Percentiles rank a stretch among this genome's conserved stretches.
Conservation (phyloP, 2,888 invertebrate species). For the Pristionchus entomophagus region DNA sequence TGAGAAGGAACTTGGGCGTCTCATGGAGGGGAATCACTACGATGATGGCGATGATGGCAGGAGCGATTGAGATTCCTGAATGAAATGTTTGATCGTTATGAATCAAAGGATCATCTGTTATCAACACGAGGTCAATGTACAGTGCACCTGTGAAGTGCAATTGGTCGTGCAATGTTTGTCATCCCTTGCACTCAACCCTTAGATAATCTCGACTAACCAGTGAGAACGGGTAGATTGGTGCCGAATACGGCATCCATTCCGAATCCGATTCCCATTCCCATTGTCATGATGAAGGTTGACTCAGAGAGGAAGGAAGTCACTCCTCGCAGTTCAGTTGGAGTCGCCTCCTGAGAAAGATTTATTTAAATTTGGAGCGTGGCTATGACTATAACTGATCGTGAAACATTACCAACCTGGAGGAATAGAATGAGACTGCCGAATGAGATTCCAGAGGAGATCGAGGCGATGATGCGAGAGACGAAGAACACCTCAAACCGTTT, state of each 20-base stretch:
- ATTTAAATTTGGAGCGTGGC: not conserved
- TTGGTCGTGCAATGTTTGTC: not conserved
- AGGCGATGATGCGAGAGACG: slow-evolving; percentile 58
- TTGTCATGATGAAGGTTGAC: slow-evolving; percentile 57
- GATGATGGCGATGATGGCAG: slow-evolving; percentile 59
- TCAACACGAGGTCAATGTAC: too few species aligned
- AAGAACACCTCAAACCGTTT: slow-evolving; percentile 59
- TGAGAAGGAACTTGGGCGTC: slow-evolving; percentile 63
- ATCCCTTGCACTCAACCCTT: too few species aligned
- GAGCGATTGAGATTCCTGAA: slow-evolving; percentile 56
- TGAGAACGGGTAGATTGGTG: slow-evolving; percentile 45
- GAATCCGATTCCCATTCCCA: slow-evolving; percentile 64
- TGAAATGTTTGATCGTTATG: not conserved
- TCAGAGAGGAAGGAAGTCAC: slow-evolving; percentile 61
- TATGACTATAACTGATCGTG: not conserved
- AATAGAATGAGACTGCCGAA: slow-evolving; percentile 66
- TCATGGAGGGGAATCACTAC: slow-evolving; percentile 64
- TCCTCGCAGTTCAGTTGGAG: slow-evolving; percentile 63
- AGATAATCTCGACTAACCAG: slow-evolving; percentile 33
- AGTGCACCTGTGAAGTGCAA: too few species aligned
- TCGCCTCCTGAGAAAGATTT: slow-evolving; percentile 55
- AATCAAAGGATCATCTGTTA: too few species aligned
- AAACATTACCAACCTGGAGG: slow-evolving; percentile 54
- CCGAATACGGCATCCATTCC: slow-evolving; percentile 59
- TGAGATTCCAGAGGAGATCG: slow-evolving; percentile 60